Base-by-base conservation (phyloP, 2,888 invertebrate species). In the Lissonota sp. region DNA sequence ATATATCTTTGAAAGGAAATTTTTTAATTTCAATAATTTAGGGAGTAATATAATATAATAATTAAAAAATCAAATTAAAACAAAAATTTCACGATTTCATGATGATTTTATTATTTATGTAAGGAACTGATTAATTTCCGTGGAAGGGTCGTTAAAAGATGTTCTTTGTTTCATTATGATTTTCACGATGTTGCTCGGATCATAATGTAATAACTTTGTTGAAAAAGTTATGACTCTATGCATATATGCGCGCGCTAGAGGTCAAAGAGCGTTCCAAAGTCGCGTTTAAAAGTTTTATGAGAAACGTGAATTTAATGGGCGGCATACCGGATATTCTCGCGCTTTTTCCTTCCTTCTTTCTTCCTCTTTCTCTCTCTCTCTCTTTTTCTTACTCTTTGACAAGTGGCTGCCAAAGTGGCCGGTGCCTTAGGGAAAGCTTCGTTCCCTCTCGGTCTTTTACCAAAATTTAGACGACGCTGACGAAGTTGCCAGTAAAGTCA, bases 321-420 rank as follows among this genome's bases (percentile, higher is more conserved):
- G 64, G 63, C 51, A 73, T 78, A 78, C 42, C 16, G 64, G 78
- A 78, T 74, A 78, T 42, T 37, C 71, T 58, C 26, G 46, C 63
- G 55, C 58, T 69, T 12, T 62, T 60, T 67, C 12, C 46, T 51
- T 73, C 69, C 26, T 26, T 3, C 26, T 53, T 57, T 63, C 58
- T 69, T 12, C 57, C 64, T 67, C 12, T 42, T 51, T 69, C 69
- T 60, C n/a, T 10, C 16, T 8, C 42, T 46, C 57, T 26, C 64
- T 39, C 46, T 42, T 46, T 51, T 64, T 62, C 12, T 64, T 6
- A 69, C 64, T 73, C 39, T 62, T 81, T 78, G 81, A 78, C 81
- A 78, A 81, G 74, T 73, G 78, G 62, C 74, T 81, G 70, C 70
- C 70, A 81, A 78, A 81, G 81, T 81, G 78, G 78, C 74, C 49